Evolutionary conservation across 2,113 vertebrate genomes (phyloP).

Genomic region (Prunella fulvescens): DNA sequence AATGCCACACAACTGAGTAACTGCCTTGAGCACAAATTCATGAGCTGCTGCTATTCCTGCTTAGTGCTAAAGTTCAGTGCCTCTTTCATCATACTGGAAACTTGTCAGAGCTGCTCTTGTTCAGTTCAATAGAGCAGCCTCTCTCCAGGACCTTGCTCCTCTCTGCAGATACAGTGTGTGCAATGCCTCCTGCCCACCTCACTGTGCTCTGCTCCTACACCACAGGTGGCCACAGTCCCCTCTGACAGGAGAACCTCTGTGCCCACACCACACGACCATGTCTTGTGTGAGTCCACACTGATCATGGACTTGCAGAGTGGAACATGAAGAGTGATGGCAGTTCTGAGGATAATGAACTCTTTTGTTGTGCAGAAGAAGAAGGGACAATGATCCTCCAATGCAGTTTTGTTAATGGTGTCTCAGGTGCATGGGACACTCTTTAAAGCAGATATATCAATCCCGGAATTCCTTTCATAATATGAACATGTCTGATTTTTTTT

Average conservation of each 20-base stretch:
- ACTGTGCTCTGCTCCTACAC: not conserved
- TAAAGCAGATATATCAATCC: not conserved
- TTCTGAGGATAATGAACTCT: not conserved
- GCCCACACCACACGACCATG: not conserved
- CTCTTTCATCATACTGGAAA: not conserved
- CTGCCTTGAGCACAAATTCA: not conserved
- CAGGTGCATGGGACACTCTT: not conserved
- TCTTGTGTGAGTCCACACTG: not conserved
- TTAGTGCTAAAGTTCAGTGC: not conserved
- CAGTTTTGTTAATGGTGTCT: not conserved
- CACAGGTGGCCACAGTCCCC: not conserved
- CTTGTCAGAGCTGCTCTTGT: not conserved
- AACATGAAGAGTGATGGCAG: not conserved
- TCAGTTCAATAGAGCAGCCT: not conserved
- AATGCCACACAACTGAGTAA: not conserved
- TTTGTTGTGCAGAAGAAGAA: not conserved
- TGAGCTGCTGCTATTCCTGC: not conserved
- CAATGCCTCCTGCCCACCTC: not conserved
- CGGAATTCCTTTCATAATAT: not conserved
- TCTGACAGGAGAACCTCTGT: not conserved
- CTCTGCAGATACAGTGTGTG: not conserved
- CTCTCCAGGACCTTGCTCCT: not conserved
- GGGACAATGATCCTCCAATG: not conserved
- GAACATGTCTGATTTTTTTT: not conserved
- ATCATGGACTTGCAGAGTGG: not conserved